Base-by-base conservation (phyloP, 2,888 invertebrate genomes). In the Macrophya annulata region DNA sequence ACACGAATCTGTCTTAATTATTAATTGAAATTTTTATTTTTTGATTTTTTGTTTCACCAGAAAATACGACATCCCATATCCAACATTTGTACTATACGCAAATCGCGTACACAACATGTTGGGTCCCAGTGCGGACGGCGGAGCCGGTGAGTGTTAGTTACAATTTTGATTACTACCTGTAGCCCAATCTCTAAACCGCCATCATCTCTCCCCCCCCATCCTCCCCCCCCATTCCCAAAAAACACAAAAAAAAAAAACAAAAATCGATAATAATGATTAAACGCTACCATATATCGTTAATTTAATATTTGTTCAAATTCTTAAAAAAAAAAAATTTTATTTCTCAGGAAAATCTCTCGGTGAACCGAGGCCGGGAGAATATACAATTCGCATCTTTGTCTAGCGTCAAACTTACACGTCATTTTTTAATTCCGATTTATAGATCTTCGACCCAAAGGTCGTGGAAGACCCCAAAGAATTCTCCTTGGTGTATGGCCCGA, bases 31-130 rank as follows among this genome's bases (percentile, higher is more conserved):
- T 15, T 48, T 12, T 48, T 48, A 12, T 76, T 21, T 51, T 76
- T 31, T 76, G 21, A 3, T 48, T 4, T 76, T 76, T 25, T 6
- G 48, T 48, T 76, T 48, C n/a, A 1, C 12, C 92, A 95, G 98
- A 90, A 98, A 98, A 94, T 98, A 98, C 94, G 98, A 98, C 95
- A 98, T 98, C 93, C 98, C 98, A 84, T 98, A 98, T 94, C 98
- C 98, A 88, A 98, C 98, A 10, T 98, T 98, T 94, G 98, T 98
- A 88, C 95, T 98, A 83, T 98, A 98, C 93, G 98, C 98, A 86
- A 98, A 98, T 93, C 95, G 98, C 86, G 98, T 98, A 77, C 98
- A 98, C 94, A 98, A 98, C 93, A 98, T 98, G 97, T 95, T 98
- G 87, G 98, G 98, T 48, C 98, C 98, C 79, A 98, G 98, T 87